Base-by-base conservation (phyloP, 2,797 vertebrate genomes). In the Numenius phaeopus region DNA sequence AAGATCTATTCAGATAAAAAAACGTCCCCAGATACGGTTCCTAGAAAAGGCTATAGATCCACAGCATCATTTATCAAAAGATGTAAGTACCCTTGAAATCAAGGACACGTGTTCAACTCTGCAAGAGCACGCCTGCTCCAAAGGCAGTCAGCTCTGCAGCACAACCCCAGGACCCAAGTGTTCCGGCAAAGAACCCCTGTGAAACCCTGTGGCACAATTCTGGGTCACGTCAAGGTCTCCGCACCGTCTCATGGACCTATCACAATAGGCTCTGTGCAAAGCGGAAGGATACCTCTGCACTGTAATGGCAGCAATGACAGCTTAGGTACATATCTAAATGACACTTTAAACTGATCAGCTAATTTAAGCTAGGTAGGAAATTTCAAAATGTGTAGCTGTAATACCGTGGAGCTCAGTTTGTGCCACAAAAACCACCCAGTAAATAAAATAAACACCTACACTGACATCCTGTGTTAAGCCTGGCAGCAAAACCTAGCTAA, bases 21-120 rank as follows among this genome's bases (percentile, higher is more conserved):
- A 55, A 54, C 0, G 0, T n/a, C 89, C 46, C 67, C 0, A 1
- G 72, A 77, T 65, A 69, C 0, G 0, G 26, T n/a, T 82, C 78
- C 62, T 39, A 87, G 70, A 77, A 77, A 79, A 27, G 30, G 39
- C 49, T 82, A 66, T 14, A 62, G 54, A 85, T 57, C 24, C 75
- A 79, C 50, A 46, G 13, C 81, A 89, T 9, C 65, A 37, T 87
- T 44, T 82, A 75, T 79, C 77, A 84, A 57, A 93, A 92, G 26
- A 23, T 21, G 1, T 24, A 50, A 76, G 72, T 44, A 80, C 18
- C 32, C 50, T 76, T 55, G 2, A 89, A 90, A 82, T 69, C 11
- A 50, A 66, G 87, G 42, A 26, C 61, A 84, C 0, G 0, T 47
- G 10, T 57, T 82, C 49, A 39, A 5, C 37, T 86, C 73, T 64